These are phyloP conservation scores for Phasia obesa DNA, from an alignment of 2,888 invertebrate species.

Conservation along the genomic window DNA sequence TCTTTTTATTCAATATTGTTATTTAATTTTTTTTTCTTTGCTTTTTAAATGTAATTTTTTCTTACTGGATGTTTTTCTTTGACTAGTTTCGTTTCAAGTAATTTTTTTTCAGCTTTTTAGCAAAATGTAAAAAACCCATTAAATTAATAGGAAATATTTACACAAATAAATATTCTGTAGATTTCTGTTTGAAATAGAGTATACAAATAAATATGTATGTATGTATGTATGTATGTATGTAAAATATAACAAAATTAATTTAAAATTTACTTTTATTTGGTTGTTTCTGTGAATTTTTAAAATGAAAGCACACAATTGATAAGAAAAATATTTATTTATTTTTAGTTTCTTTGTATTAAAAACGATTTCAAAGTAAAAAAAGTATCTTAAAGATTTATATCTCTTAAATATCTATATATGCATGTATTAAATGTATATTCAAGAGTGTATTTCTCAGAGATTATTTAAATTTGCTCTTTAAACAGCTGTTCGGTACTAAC, in stretches of 20 bases:
- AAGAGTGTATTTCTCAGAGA: background rate
- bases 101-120: background rate
- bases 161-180: background rate
- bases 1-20: constrained; percentile 19
- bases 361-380: background rate
- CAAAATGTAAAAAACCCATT: background rate
- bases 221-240: too few relatives aligned
- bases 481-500: constrained; percentile 44
- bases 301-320: constrained; percentile 34
- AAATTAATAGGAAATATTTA: constrained; percentile 29
- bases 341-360: constrained; percentile 30
- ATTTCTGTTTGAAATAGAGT: background rate
- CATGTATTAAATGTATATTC: too few relatives aligned
- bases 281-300: constrained; percentile 1
- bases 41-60: constrained; percentile 21
- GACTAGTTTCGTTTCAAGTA: background rate
- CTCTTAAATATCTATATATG: background rate
- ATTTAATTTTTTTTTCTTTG: constrained; percentile 43
- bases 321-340: constrained; percentile 39
- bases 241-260: background rate
- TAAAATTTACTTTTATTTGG: background rate
- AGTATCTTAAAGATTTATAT: background rate
- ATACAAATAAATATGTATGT: constrained; percentile 17
- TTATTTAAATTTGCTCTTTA: background rate
- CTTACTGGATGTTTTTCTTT: background rate